phyloP scores from a whole-genome alignment of 2,888 invertebrate genomes.

The Limnephilus rhombicus region DNA sequence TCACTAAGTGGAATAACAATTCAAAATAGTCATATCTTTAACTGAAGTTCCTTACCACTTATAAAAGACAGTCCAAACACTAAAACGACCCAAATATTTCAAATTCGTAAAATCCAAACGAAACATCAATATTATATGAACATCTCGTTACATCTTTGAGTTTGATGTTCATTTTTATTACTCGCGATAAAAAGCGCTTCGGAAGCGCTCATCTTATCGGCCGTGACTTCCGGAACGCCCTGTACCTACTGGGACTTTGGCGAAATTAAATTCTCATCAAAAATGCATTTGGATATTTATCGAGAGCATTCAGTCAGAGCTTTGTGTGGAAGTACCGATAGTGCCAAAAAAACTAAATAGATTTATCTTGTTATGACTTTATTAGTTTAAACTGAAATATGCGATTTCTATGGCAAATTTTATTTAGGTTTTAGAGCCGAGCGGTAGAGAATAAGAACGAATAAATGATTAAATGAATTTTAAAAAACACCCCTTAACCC shows the following conservation, averaged over 20 bases:
- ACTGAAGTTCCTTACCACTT: background rate
- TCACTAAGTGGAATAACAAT: background rate
- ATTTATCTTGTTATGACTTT: background rate
- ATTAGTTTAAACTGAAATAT: too few species aligned
- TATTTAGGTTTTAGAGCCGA: too few species aligned
- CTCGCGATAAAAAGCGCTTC: constrained; percentile 21
- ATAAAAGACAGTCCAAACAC: background rate
- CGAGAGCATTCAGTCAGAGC: constrained; percentile 18
- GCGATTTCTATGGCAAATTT: too few species aligned
- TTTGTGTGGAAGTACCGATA: background rate
- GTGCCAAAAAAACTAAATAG: background rate
- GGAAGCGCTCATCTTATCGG: constrained; percentile 39
- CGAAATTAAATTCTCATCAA: constrained; percentile 65
- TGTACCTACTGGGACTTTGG: background rate
- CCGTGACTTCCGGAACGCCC: background rate
- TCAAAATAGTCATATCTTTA: background rate
- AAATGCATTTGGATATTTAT: constrained; percentile 64
- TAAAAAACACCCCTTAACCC: too few species aligned
- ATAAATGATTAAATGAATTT: too few species aligned
- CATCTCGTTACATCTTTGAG: background rate
- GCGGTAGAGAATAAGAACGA: too few species aligned
- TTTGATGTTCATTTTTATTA: constrained; percentile 24
- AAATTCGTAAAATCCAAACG: background rate
- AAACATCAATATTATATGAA: background rate
- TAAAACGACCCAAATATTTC: background rate